Base-by-base conservation (phyloP, 2,888 invertebrate species). In the Chironomus riparius region DNA sequence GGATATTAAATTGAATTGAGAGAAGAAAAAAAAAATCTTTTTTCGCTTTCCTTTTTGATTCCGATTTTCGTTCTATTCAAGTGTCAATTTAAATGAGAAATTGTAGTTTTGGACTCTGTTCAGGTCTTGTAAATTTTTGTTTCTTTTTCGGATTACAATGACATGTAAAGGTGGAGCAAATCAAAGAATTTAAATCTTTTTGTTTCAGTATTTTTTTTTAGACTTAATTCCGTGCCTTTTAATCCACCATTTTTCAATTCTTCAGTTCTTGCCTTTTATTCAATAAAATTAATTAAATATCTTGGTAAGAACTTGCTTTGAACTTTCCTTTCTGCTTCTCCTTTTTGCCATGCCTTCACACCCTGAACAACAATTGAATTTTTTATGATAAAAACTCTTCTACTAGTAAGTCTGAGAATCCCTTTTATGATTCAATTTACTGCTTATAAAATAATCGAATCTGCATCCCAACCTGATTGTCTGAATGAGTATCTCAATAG, bases 151-250 rank as follows among this genome's bases (percentile, higher is more conserved):
- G 15, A 56, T 15, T 56, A 38, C 56, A 56, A 24, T 72, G 72
- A 72, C 72, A 72, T 72, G 62, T 38, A 62, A 72, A 72, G 72
- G 72, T 62, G 72, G 72, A 72, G 72, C 72, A 72, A 72, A 62
- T 62, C 61, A 72, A 62, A 47, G 18, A 70, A 47, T 48, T 47
- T 70, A 56, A 38, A 56, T 56, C 56, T 56, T 56, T 56, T 65
- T 22, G 4, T 13, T 65, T 24, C 3, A 10, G 1, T n/a, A n/a
- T n/a, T n/a, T n/a, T n/a, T n/a, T 65, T 65, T 65, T 1, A 65
- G 21, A 4, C 24, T 12, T 21, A 65, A 22, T 24, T 24, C 21
- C 65, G 15, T 24, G 65, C 22, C 6, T n/a, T n/a, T n/a, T 18
- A 65, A 12, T 65, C 22, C 22, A 65, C 21, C 22, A 65, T 24